Percentiles rank a stretch among this genome's conserved stretches.
These are phyloP conservation scores for Oncorhynchus mykiss DNA, from an alignment of 2,113 vertebrate species.

Conservation along the genomic window DNA sequence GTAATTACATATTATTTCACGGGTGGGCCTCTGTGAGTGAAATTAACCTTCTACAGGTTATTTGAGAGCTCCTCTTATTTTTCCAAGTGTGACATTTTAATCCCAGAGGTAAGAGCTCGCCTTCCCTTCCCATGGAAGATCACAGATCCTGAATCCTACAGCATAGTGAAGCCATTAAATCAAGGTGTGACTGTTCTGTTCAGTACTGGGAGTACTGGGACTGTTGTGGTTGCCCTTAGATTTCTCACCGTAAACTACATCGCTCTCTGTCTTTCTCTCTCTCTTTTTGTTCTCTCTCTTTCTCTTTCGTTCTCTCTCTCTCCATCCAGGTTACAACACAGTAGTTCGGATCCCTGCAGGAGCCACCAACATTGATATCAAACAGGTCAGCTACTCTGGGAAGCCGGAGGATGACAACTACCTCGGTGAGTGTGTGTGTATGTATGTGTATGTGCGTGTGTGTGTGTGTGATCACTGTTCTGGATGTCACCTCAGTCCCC, in stretches of 20 bases:
- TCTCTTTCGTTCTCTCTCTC: neutral
- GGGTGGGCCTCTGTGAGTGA: conserved; percentile 45
- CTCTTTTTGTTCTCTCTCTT: too few species aligned
- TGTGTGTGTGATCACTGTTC: too few species aligned
- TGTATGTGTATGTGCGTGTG: too few species aligned
- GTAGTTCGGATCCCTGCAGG: conserved; percentile 90
- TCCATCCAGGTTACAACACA: conserved; percentile 85
- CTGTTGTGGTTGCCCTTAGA: too few species aligned
- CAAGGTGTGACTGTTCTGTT: neutral
- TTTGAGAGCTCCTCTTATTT: neutral
- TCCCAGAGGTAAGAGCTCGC: neutral
- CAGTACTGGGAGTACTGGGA: neutral
- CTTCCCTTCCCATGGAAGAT: neutral
- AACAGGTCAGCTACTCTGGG: conserved; percentile 93
- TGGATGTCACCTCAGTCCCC: too few species aligned
- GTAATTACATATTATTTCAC: conserved; percentile 69
- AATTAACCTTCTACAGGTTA: neutral
- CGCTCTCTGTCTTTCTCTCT: too few species aligned
- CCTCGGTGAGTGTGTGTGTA: conserved; percentile 80
- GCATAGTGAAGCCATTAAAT: conserved; percentile 2
- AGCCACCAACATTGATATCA: conserved; percentile 92
- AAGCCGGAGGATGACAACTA: conserved; percentile 96
- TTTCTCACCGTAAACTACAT: too few species aligned
- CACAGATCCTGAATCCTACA: too few species aligned
- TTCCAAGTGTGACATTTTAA: conserved; percentile 9